Percentiles rank a stretch among this genome's conserved stretches.
phyloP scores from a whole-genome alignment of 2,888 invertebrate genomes.

The Timema cristinae region DNA sequence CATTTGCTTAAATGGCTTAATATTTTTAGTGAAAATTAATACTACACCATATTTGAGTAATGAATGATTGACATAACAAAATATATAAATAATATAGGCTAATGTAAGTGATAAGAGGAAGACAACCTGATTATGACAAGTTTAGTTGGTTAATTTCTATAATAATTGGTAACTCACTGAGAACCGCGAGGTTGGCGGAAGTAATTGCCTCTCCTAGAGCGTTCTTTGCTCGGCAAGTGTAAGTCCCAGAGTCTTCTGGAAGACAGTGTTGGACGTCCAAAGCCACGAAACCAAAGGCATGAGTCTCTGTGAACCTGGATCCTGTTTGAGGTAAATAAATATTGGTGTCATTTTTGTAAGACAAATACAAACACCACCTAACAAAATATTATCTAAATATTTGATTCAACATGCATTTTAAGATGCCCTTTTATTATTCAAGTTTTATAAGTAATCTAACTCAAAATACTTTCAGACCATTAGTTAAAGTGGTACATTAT shows the following conservation, averaged over 20 bases:
- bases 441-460: too few relatives aligned
- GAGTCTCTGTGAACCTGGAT: conserved; percentile 91
- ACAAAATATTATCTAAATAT: background rate
- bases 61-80: too few relatives aligned
- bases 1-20: too few relatives aligned
- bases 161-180: conserved; percentile 53
- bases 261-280: conserved; percentile 93
- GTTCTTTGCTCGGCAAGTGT: conserved; percentile 90
- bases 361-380: background rate
- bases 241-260: conserved; percentile 94
- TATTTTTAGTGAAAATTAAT: background rate
- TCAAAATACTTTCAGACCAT: too few relatives aligned
- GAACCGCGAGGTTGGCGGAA: conserved; percentile 79
- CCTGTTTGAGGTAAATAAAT: conserved; percentile 44
- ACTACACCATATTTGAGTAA: background rate
- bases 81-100: too few relatives aligned
- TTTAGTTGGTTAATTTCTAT: too few relatives aligned
- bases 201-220: conserved; percentile 90
- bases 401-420: too few relatives aligned
- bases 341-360: background rate
- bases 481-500: too few relatives aligned
- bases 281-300: conserved; percentile 96
- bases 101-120: too few relatives aligned
- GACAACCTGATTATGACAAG: too few relatives aligned
- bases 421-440: too few relatives aligned